A percentile compares a stretch with the other conserved stretches of the same genome.
Evolutionary conservation across 2,888 invertebrate genomes (phyloP).

Genomic region (Phragmatobia fuliginosa): DNA sequence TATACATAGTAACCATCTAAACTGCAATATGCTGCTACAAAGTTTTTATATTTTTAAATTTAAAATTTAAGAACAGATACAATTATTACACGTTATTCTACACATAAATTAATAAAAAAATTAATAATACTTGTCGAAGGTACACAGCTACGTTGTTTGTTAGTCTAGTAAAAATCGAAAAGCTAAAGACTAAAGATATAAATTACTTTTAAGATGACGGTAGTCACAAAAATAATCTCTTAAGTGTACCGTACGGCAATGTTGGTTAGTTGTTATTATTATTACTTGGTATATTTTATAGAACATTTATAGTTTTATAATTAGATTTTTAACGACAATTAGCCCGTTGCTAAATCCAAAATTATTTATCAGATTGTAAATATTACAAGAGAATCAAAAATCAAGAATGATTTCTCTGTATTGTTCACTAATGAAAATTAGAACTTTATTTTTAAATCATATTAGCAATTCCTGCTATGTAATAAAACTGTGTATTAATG

Average conservation of each 20-base stretch:
- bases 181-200: not conserved
- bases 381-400: too few relatives aligned
- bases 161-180: slow-evolving; percentile 41
- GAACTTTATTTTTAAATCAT: too few relatives aligned
- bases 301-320: too few relatives aligned
- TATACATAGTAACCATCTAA: slow-evolving; percentile 23
- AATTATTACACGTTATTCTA: slow-evolving; percentile 69
- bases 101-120: slow-evolving; percentile 82
- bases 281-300: not conserved
- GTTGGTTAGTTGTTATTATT: not conserved
- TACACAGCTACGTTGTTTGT: slow-evolving; percentile 40
- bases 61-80: slow-evolving; percentile 59
- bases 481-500: too few relatives aligned
- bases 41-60: slow-evolving; percentile 57
- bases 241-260: not conserved
- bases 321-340: too few relatives aligned
- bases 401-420: too few relatives aligned
- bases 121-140: slow-evolving; percentile 76
- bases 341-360: not conserved
- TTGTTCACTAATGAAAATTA: too few relatives aligned
- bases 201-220: not conserved
- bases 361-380: too few relatives aligned
- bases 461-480: too few relatives aligned
- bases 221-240: not conserved
- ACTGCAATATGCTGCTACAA: slow-evolving; percentile 29